These are phyloP conservation scores for Ganaspis brasiliensis DNA, from an alignment of 2,888 invertebrate genomes.

Conservation along the genomic window DNA sequence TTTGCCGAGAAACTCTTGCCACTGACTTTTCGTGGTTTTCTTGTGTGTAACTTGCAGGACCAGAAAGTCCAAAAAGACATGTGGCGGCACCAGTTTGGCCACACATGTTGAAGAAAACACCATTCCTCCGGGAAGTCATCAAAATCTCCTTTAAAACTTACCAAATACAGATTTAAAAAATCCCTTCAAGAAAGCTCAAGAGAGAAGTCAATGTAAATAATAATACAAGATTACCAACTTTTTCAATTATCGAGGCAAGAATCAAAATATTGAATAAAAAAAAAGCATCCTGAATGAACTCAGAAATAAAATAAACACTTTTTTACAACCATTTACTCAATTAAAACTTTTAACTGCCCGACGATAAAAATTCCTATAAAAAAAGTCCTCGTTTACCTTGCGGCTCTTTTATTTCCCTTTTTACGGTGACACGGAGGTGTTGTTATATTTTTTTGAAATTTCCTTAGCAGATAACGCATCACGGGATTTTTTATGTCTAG, in stretches of 20 bases:
- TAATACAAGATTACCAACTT: no score
- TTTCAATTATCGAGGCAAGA: background rate
- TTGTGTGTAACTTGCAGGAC: conserved; percentile 10
- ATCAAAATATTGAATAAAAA: background rate
- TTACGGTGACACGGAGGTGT: background rate
- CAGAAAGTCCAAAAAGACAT: conserved; percentile 2
- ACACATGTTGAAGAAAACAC: background rate
- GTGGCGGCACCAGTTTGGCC: background rate
- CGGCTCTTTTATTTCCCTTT: background rate
- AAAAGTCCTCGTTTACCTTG: background rate
- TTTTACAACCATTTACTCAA: background rate
- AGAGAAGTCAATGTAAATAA: no score
- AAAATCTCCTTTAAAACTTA: background rate
- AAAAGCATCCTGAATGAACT: background rate
- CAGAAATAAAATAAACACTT: background rate
- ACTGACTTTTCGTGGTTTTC: background rate
- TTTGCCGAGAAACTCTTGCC: conserved; percentile 14
- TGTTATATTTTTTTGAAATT: background rate
- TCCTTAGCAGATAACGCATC: background rate
- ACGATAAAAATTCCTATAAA: no score
- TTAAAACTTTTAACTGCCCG: background rate
- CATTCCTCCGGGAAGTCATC: background rate
- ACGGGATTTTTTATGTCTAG: background rate
- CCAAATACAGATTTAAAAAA: background rate
- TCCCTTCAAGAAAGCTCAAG: no score